Base-by-base conservation (phyloP, 2,113 vertebrate genomes). In the Nanorana parkeri region DNA sequence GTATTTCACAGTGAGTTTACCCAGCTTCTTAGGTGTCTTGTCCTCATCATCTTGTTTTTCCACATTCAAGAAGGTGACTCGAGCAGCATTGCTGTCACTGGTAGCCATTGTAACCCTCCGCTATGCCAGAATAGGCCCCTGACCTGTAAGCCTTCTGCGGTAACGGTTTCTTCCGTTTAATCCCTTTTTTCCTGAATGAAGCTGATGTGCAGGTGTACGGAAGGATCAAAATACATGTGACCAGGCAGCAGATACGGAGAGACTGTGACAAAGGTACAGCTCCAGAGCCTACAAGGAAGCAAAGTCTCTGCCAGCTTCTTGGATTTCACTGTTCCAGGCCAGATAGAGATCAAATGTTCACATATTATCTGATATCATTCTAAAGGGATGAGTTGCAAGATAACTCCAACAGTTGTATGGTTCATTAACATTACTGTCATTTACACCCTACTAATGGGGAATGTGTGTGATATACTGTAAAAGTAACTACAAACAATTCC, bases 1-100 rank as follows among this genome's bases (percentile, higher is more conserved):
- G 85, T 99, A 99, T 86, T 98, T 98, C 69, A 98, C 95, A 0
- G 98, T 99, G 87, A 99, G 85, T 87, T 98, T 97, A 82, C 95
- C 95, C 85, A 95, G 89, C 88, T 94, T 97, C 86, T 94, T 96
- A 74, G 86, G 86, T 0, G 86, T 84, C 0, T 94, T 90, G 78
- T 91, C 88, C 85, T 94, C 93, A 36, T 91, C 93, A 36, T 91
- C 93, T 6, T 91, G 85, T 85, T 94, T 95, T 86, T 93, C 93
- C 36, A 88, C 80, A 0, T 90, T 87, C 90, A 95, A 93, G 87
- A 97, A 96, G 89, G 95, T 94, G 89, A 97, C 96, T 84, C 95
- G 92, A 84, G 95, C 92, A 90, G 95, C 91, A 5, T 92, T 36
- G 47, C 91, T 91, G 28, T 95, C 88, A 60, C 95, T 88, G 80